Base-by-base conservation (phyloP, 2,113 vertebrate genomes). In the Taurulus bubalis region DNA sequence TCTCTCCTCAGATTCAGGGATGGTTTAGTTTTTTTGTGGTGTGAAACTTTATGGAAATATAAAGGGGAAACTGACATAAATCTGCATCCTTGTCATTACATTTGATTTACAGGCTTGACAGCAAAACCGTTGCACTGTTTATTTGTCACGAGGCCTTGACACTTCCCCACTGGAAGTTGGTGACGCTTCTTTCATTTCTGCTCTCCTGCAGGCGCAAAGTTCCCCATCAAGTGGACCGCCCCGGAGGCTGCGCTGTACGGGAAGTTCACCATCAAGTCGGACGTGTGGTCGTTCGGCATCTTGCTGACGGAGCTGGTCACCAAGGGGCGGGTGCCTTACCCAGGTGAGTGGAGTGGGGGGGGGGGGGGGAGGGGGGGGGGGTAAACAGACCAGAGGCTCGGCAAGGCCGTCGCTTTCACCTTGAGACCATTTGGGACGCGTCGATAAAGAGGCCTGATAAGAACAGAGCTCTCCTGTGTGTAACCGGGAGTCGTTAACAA, bases 221-320 rank as follows among this genome's bases (percentile, higher is more conserved):
- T 99, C 83, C 98, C 98, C 88, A 99, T 99, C 47, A 99, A 99
- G 93, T 99, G 98, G 98, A 99, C 98, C 0, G 98, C 98, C 0
- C 98, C 98, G 0, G 98, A 99, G 93, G 98, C 98, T 0, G 98
- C 98, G 0, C 92, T 99, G 36, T 99, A 98, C 0, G 98, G 98
- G 66, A 96, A 96, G 92, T 99, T 99, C 95, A 99, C 98, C 81
- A 99, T 99, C 94, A 99, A 99, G 93, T 99, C 98, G 0, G 98
- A 99, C 7, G 98, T 99, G 67, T 99, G 98, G 98, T 99, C 98
- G 14, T 99, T 98, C 58, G 98, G 98, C 66, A 98, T 99, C 90
- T 93, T 99, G 79, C 96, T 99, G 69, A 99, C 97, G 53, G 98
- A 99, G 92, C 95, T 99, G 91, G 98, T 98, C 87, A 99, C 98